Conservation (phyloP, 2,888 invertebrate genomes). For the Camptogramma bilineatum region DNA sequence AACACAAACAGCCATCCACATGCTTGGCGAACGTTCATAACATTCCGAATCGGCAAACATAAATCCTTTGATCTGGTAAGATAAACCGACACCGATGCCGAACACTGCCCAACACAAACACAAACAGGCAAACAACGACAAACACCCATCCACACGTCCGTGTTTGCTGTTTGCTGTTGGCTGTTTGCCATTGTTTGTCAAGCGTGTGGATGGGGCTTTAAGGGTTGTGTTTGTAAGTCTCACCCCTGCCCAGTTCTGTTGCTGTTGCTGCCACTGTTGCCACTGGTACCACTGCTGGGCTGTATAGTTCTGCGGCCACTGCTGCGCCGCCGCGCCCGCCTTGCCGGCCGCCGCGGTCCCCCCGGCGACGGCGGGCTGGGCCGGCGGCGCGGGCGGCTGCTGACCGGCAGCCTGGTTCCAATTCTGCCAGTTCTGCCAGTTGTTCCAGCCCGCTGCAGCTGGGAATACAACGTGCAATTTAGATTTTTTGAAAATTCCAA, state of each 20-base stretch:
- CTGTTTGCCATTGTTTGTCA: too few species aligned
- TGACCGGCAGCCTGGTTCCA: conserved; percentile 30
- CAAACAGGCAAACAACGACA: too few species aligned
- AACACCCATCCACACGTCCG: too few species aligned
- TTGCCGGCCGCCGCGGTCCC: conserved; percentile 43
- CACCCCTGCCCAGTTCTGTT: conserved; percentile 73
- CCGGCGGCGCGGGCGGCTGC: conserved; percentile 40
- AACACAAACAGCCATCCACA: too few species aligned
- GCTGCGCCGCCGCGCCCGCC: conserved; percentile 34
- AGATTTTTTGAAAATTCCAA: neutral
- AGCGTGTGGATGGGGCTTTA: too few species aligned
- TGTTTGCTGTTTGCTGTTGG: too few species aligned
- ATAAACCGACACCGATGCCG: too few species aligned
- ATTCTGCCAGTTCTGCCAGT: conserved; percentile 61
- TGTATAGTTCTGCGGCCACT: conserved; percentile 70
- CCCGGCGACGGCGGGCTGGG: conserved; percentile 53
- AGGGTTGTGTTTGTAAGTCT: conserved; percentile 27
- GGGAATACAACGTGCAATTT: neutral
- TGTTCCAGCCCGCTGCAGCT: conserved; percentile 56
- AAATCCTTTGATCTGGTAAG: too few species aligned
- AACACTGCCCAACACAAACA: too few species aligned
- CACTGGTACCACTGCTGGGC: conserved; percentile 82
- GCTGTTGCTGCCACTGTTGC: conserved; percentile 82
- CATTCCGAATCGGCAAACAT: too few species aligned
- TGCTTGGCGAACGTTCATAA: too few species aligned